Percentiles rank a stretch among this genome's conserved stretches.
Evolutionary conservation across 2,888 invertebrate species (phyloP).

Genomic region (Acleris sparsana): DNA sequence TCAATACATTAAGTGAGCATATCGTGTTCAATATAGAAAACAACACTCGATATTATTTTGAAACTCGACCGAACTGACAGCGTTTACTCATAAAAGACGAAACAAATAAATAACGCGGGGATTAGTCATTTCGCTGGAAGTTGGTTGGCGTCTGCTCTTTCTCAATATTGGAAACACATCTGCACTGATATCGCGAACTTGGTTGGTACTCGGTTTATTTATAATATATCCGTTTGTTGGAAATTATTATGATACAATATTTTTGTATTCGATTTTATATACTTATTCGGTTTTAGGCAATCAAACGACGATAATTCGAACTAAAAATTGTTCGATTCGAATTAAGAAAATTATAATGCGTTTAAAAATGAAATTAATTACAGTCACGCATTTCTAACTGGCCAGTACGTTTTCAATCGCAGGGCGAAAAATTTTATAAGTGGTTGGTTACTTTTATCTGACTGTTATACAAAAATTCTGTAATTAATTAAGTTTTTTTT

Average conservation of each 20-base stretch:
- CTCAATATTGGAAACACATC: slow-evolving; percentile 60
- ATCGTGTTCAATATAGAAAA: slow-evolving; percentile 21
- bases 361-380: no score
- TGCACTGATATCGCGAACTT: slow-evolving; percentile 37
- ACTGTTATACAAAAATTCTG: no score
- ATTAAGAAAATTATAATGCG: no score
- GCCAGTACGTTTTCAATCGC: no score
- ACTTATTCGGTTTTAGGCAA: no score
- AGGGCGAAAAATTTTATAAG: no score
- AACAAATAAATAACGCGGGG: slow-evolving; percentile 36
- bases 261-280: no score
- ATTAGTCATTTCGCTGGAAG: slow-evolving; percentile 37
- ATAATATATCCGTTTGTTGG: slow-evolving; percentile 9
- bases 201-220: slow-evolving; percentile 18
- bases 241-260: neutral
- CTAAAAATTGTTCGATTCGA: no score
- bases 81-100: slow-evolving; percentile 36
- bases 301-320: no score
- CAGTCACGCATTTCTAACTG: no score
- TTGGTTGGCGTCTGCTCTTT: slow-evolving; percentile 57
- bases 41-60: slow-evolving; percentile 29
- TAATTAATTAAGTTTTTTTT: no score
- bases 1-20: slow-evolving; percentile 24
- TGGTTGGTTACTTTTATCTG: no score
- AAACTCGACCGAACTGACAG: slow-evolving; percentile 33